phyloP scores from a whole-genome alignment of 2,797 vertebrate species.

The Eulemur rubriventer region DNA sequence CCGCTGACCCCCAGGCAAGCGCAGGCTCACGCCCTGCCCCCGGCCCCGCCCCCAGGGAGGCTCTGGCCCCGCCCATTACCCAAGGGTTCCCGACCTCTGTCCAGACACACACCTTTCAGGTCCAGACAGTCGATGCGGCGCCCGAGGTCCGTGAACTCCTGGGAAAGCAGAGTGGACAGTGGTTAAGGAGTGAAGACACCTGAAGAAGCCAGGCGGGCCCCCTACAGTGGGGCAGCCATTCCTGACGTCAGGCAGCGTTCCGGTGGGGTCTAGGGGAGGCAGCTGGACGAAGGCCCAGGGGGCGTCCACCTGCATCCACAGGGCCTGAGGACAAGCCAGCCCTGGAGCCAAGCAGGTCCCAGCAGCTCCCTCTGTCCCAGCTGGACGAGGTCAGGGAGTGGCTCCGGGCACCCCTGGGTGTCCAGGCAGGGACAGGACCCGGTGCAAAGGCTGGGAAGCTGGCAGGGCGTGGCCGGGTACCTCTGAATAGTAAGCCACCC shows the following conservation, averaged over 20 bases:
- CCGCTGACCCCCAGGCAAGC: background rate
- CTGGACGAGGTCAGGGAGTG: background rate
- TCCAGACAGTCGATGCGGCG: constrained; percentile 95
- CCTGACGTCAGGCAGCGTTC: background rate
- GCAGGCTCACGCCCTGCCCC: background rate
- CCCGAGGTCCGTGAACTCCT: constrained; percentile 94
- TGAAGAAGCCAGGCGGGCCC: background rate
- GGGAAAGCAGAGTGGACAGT: constrained; percentile 52
- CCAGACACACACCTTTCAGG: constrained; percentile 91
- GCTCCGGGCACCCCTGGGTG: background rate
- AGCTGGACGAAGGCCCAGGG: background rate
- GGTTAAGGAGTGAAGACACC: background rate
- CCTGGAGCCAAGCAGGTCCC: background rate
- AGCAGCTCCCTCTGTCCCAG: too few species aligned
- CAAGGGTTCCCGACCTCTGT: background rate
- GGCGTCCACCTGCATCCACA: background rate
- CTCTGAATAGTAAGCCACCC: background rate
- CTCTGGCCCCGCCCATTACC: background rate
- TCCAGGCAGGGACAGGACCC: background rate
- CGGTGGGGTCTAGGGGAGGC: background rate
- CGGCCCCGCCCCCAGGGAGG: background rate
- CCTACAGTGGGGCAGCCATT: accelerated
- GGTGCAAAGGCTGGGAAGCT: background rate
- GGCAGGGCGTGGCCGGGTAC: background rate
- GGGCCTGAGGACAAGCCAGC: background rate